Percentiles rank a stretch among this genome's conserved stretches.
phyloP scores from a whole-genome alignment of 2,797 vertebrate species.

The Enteromius argenteus region DNA sequence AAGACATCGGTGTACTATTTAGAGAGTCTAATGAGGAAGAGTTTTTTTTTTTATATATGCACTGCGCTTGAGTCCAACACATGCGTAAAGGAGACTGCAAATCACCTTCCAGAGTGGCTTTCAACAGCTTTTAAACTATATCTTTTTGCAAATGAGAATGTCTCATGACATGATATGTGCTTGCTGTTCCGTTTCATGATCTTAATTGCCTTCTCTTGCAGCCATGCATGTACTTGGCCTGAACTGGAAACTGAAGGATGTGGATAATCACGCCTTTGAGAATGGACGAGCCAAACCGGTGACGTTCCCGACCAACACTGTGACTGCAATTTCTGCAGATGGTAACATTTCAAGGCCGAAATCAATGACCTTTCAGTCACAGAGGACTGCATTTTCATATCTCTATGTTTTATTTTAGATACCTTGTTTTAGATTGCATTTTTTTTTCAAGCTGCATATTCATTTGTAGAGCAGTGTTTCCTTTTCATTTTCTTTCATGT shows the following conservation, averaged over 20 bases:
- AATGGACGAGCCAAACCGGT: constrained; percentile 91
- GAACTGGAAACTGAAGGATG: constrained; percentile 98
- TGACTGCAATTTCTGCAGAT: constrained; percentile 88
- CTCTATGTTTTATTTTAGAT: constrained; percentile 3
- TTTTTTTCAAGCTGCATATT: not conserved
- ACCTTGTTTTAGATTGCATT: not conserved
- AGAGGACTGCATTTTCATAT: constrained; percentile 14
- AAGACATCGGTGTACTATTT: not conserved
- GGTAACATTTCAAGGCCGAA: constrained; percentile 79
- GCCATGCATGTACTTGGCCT: constrained; percentile 99
- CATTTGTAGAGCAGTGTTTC: not conserved
- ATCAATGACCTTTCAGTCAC: constrained; percentile 10
- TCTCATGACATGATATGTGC: constrained; percentile 29
- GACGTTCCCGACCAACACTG: constrained; percentile 87
- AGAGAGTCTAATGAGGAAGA: constrained; percentile 27
- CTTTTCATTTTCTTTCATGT: not conserved
- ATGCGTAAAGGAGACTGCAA: not conserved
- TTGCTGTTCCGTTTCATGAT: constrained; percentile 32
- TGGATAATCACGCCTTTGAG: constrained; percentile 95
- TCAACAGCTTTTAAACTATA: constrained; percentile 33
- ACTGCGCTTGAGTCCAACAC: not conserved
- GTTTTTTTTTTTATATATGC: not conserved
- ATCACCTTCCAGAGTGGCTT: constrained; percentile 57
- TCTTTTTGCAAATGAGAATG: constrained; percentile 33
- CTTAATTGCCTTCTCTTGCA: constrained; percentile 64